Percentiles rank a stretch among this genome's conserved stretches.
These are phyloP conservation scores for Steinernema khuongi DNA, from an alignment of 1,140 invertebrate genomes.

Conservation along the genomic window DNA sequence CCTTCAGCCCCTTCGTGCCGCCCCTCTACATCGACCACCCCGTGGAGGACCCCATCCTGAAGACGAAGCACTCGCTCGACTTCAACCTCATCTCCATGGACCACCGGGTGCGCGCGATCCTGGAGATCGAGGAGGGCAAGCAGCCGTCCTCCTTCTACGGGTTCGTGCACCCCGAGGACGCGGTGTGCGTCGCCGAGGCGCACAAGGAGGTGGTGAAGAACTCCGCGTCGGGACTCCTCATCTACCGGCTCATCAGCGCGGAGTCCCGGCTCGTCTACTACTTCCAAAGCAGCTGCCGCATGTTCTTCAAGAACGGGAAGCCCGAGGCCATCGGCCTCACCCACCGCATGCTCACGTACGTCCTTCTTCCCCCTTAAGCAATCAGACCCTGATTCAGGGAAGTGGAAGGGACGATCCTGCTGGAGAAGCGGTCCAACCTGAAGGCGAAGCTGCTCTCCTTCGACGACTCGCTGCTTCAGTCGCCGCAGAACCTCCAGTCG, in stretches of 20 bases:
- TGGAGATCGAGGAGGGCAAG: conserved; percentile 86
- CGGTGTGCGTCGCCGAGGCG: conserved; percentile 93
- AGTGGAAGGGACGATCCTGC: conserved; percentile 38
- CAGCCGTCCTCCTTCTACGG: conserved; percentile 79
- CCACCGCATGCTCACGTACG: conserved; percentile 64
- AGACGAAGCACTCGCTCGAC: conserved; percentile 96
- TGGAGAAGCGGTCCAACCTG: conserved; percentile 35
- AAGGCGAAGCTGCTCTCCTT: conserved; percentile 41
- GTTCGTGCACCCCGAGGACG: conserved; percentile 90
- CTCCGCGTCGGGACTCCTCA: conserved; percentile 93
- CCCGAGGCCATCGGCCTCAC: conserved; percentile 97
- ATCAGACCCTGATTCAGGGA: conserved; percentile 32
- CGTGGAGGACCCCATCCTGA: conserved; percentile 93
- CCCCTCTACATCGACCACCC: conserved; percentile 79
- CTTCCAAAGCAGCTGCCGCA: conserved; percentile 89
- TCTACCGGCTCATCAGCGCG: conserved; percentile 71
- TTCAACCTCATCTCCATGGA: conserved; percentile 93
- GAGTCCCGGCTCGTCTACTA: conserved; percentile 83
- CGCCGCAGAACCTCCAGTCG: conserved; percentile 35
- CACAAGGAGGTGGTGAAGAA: conserved; percentile 99
- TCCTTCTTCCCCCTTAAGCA: not conserved
- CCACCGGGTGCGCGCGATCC: conserved; percentile 86
- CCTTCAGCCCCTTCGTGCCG: conserved; percentile 83
- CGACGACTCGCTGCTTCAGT: conserved; percentile 40
- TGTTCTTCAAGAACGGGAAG: conserved; percentile 98